These are phyloP conservation scores for Caenorhabditis sp. DNA, from an alignment of 2,888 invertebrate genomes.

Conservation along the genomic window DNA sequence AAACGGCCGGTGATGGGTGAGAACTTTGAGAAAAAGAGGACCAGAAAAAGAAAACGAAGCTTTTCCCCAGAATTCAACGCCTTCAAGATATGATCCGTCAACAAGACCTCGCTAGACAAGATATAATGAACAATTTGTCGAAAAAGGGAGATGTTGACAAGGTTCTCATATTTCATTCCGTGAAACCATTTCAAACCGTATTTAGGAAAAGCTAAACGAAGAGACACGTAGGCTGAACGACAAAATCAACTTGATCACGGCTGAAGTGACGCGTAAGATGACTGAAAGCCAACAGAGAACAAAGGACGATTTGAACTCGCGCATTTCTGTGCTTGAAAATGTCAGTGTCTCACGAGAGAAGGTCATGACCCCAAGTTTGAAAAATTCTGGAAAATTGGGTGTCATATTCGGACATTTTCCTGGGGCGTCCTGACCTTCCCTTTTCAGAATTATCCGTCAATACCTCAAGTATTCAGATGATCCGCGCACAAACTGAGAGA, in stretches of 20 bases:
- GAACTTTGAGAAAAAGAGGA: not conserved
- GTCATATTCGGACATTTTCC: too few species aligned
- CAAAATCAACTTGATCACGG: slow-evolving; percentile 72
- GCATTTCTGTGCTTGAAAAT: slow-evolving; percentile 59
- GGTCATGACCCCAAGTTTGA: not conserved
- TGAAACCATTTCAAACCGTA: too few species aligned
- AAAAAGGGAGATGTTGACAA: slow-evolving; percentile 73
- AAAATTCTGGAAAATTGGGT: too few species aligned
- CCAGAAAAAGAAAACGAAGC: not conserved
- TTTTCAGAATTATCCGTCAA: too few species aligned
- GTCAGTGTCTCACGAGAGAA: slow-evolving; percentile 18
- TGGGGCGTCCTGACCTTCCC: too few species aligned
- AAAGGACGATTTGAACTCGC: slow-evolving; percentile 69
- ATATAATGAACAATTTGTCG: slow-evolving; percentile 70
- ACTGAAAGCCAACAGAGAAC: slow-evolving; percentile 69
- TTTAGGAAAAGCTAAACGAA: slow-evolving; percentile 70
- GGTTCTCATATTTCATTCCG: too few species aligned
- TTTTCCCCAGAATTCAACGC: slow-evolving; percentile 65
- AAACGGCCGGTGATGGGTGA: slow-evolving; percentile 66
- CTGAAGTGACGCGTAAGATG: slow-evolving; percentile 73
- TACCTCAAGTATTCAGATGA: slow-evolving; percentile 57
- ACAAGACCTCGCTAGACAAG: slow-evolving; percentile 72
- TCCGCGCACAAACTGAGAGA: slow-evolving; percentile 67
- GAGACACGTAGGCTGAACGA: slow-evolving; percentile 75
- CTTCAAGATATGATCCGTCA: slow-evolving; percentile 73